These are phyloP conservation scores for Listrodromus nycthemerus DNA, from an alignment of 2,888 invertebrate genomes.

Conservation along the genomic window DNA sequence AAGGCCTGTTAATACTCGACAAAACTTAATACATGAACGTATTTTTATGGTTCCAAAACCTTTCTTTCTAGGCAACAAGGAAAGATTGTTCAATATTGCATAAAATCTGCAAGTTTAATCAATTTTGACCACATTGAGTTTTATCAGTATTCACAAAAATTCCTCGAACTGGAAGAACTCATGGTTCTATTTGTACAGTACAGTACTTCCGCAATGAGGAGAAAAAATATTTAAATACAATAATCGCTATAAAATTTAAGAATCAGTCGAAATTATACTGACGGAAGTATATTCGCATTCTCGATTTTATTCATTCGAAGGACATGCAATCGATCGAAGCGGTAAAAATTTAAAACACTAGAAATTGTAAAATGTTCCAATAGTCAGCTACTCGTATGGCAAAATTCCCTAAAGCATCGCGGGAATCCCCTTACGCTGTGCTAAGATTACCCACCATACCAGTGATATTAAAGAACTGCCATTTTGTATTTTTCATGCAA, in stretches of 20 bases:
- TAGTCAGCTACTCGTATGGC: neutral
- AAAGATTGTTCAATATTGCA: neutral
- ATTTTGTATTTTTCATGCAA: conserved; percentile 78
- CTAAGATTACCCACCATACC: conserved; percentile 39
- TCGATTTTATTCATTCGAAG: neutral
- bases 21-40: neutral
- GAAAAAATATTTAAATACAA: neutral
- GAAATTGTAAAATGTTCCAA: neutral
- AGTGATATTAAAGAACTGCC: conserved; percentile 69
- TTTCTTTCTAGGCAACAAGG: neutral
- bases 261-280: neutral
- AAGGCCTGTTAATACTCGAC: neutral
- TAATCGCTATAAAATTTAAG: neutral
- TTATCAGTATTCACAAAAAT: neutral
- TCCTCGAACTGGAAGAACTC: neutral
- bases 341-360: neutral
- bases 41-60: neutral
- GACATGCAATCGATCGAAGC: neutral
- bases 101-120: neutral
- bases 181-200: neutral
- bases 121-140: neutral
- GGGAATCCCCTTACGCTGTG: neutral
- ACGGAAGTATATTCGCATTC: neutral
- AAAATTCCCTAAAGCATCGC: conserved; percentile 17
- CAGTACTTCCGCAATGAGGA: neutral